These are phyloP conservation scores for Ophion ellenae DNA, from an alignment of 2,888 invertebrate species.

Conservation along the genomic window DNA sequence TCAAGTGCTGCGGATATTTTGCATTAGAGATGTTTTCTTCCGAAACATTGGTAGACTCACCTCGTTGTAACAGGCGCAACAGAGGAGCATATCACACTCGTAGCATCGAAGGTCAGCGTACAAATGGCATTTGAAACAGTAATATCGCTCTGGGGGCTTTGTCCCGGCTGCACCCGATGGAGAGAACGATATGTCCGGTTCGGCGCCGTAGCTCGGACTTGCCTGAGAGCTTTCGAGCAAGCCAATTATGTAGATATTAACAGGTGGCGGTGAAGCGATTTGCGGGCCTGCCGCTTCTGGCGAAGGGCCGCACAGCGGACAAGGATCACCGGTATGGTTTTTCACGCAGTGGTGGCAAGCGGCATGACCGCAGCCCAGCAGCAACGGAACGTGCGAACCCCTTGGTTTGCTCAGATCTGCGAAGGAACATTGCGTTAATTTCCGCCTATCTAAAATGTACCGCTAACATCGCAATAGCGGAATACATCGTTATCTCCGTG, in stretches of 20 bases:
- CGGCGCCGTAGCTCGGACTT: constrained; percentile 57
- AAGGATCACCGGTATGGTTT: constrained; percentile 81
- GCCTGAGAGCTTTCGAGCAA: constrained; percentile 66
- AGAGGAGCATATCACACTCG: constrained; percentile 76
- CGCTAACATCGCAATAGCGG: too few relatives aligned
- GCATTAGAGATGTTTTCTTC: too few relatives aligned
- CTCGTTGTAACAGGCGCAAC: constrained; percentile 76
- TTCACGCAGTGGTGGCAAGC: constrained; percentile 87
- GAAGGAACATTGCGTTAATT: not conserved
- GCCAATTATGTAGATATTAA: constrained; percentile 82
- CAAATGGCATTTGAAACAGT: constrained; percentile 76
- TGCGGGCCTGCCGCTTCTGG: not conserved
- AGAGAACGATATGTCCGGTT: constrained; percentile 70
- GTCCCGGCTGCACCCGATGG: constrained; percentile 33
- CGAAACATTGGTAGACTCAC: constrained; percentile 66
- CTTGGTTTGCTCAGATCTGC: constrained; percentile 64
- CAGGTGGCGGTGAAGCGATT: constrained; percentile 70
- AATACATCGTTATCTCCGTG: too few relatives aligned
- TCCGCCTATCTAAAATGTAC: too few relatives aligned
- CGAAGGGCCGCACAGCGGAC: constrained; percentile 76
- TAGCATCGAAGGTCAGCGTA: constrained; percentile 73
- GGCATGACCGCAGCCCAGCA: constrained; percentile 88
- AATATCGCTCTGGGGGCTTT: constrained; percentile 33
- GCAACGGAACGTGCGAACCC: constrained; percentile 84
- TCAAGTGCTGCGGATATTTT: not conserved